These are phyloP conservation scores for Galaxea fascicularis DNA, from an alignment of 92 coral and sea anemone species.

Conservation along the genomic window DNA sequence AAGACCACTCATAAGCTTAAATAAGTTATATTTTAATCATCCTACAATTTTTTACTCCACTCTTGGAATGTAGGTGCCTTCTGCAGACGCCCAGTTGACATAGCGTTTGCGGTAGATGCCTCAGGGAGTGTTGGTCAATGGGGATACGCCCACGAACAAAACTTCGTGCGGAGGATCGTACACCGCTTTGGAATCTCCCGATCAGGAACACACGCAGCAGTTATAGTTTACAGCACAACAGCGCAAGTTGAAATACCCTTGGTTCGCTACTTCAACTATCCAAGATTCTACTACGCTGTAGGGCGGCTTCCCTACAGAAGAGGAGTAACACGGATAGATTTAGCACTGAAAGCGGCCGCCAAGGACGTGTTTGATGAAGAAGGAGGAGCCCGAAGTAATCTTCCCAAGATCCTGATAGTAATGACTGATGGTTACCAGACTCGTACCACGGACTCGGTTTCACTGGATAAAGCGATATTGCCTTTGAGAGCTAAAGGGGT, in stretches of 20 bases:
- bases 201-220: constrained; percentile 74
- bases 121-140: constrained; percentile 72
- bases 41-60: neutral
- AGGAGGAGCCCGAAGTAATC: constrained; percentile 48
- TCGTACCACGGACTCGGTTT: constrained; percentile 37
- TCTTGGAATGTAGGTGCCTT: constrained; percentile 33
- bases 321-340: constrained; percentile 78
- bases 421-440: constrained; percentile 85
- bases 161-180: constrained; percentile 58
- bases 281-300: constrained; percentile 52
- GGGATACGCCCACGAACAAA: constrained; percentile 68
- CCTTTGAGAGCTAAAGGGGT: constrained; percentile 66
- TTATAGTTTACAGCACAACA: constrained; percentile 69
- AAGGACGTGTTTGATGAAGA: constrained; percentile 34
- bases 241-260: constrained; percentile 56
- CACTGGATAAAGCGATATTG: constrained; percentile 72
- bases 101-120: constrained; percentile 80
- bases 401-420: constrained; percentile 76
- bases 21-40: too few relatives aligned
- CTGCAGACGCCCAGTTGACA: constrained; percentile 69
- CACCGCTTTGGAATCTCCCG: constrained; percentile 65
- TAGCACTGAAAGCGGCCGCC: constrained; percentile 71
- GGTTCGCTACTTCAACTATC: constrained; percentile 22
- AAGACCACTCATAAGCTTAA: too few relatives aligned
- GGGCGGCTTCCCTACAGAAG: constrained; percentile 59